Evolutionary conservation across 2,797 vertebrate species (phyloP).

Genomic region (Oreortyx pictus): DNA sequence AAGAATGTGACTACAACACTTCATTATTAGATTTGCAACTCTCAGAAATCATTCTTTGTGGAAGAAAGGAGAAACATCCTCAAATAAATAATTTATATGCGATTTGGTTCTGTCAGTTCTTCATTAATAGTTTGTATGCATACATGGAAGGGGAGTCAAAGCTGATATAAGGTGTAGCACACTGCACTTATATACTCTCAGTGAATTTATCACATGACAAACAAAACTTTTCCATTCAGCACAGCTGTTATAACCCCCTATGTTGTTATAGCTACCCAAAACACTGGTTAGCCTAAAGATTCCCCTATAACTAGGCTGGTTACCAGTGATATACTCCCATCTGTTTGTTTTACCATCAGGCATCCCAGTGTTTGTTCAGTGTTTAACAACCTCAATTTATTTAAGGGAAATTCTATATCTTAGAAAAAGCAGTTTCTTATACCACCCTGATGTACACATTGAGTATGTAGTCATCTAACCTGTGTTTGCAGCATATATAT

Average conservation of each 20-base stretch:
- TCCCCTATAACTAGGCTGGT: neutral
- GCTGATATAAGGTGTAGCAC: neutral
- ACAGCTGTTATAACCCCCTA: neutral
- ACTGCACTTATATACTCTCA: neutral
- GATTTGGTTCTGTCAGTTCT: neutral
- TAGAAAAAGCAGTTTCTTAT: neutral
- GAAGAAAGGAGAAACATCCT: neutral
- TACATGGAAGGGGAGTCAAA: neutral
- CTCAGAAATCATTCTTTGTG: neutral
- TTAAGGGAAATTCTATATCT: neutral
- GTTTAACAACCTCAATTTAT: neutral
- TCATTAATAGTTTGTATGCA: neutral
- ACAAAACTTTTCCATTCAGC: neutral
- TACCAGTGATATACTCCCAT: neutral
- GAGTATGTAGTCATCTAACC: neutral
- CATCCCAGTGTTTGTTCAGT: neutral
- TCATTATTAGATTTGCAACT: neutral
- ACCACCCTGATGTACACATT: neutral
- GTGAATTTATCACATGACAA: neutral
- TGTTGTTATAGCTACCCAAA: neutral
- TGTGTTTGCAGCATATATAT: neutral
- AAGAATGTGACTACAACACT: neutral
- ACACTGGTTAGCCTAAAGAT: neutral
- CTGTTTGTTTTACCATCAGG: neutral
- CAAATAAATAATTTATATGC: neutral